Base-by-base conservation (phyloP, 1,140 invertebrate genomes). In the Microvelia longipes region DNA sequence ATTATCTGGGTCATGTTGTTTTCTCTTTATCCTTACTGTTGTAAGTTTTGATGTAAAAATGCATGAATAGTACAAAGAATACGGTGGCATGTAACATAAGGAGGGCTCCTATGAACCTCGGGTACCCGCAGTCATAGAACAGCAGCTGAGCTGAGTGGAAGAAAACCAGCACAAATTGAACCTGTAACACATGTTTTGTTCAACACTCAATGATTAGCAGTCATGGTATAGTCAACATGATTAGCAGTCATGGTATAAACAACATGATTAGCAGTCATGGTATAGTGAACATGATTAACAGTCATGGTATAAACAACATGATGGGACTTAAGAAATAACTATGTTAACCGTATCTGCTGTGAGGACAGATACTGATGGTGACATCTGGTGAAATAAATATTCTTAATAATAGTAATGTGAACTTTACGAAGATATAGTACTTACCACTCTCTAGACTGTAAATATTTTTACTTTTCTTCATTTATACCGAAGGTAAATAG, bases 21-120 rank as follows among this genome's bases (percentile, higher is more conserved):
- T 64, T 15, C 24, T 25, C 24, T 67, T 28, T 2, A 26, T 67
- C 28, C 25, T 67, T 24, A 62, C 28, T 77, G n/a, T 74, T 76
- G 74, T 95, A 94, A 72, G 91, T 89, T 78, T 89, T 88, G 72
- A 88, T 84, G 80, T 96, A 97, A 82, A 96, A 97, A 80, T 96
- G 88, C 72, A 86, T 88, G 83, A 96, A 96, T 29, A 96, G 85
- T 26, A 85, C 84, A 79, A 96, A 92, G 84, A 97, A 97, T 73
- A 96, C 92, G 27, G 89, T 84, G 1, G 93, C 92, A 79, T 96
- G 94, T 0, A 93, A 82, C 72, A 94, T 82, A 67, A 95, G 79
- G 65, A 93, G 83, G 69, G 85, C 81, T 1, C 89, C 89, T 24
- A 93, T 86, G 70, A 91, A 79, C 74, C 85, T 87, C 1, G 89